These are phyloP conservation scores for Coleophora flavipennella DNA, from an alignment of 2,888 invertebrate genomes.

Conservation along the genomic window DNA sequence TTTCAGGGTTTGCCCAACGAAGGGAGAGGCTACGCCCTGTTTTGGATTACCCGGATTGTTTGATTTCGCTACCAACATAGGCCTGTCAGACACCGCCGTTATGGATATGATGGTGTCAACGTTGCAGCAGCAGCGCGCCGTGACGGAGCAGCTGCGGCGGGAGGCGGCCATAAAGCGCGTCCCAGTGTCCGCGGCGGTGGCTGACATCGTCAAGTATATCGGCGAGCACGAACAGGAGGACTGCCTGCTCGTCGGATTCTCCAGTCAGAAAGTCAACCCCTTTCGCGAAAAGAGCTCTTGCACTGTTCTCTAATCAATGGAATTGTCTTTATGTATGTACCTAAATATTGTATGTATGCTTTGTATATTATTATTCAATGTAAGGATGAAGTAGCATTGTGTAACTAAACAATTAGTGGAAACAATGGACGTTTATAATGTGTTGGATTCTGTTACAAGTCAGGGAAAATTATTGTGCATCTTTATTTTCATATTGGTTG, in stretches of 20 bases:
- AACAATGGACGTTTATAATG: slow-evolving; percentile 31
- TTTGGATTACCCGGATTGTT: slow-evolving; percentile 40
- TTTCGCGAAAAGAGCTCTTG: slow-evolving; percentile 95
- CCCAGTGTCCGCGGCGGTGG: slow-evolving; percentile 91
- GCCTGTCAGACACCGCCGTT: slow-evolving; percentile 90
- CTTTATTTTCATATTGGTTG: no score
- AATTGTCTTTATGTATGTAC: no score
- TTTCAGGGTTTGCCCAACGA: slow-evolving; percentile 11
- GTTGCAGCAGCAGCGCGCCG: slow-evolving; percentile 93
- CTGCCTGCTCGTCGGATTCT: slow-evolving; percentile 93
- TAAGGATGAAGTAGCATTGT: no score
- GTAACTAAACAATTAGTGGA: not conserved
- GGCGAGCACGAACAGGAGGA: slow-evolving; percentile 94
- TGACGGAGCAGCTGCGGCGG: slow-evolving; percentile 93
- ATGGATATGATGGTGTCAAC: slow-evolving; percentile 95
- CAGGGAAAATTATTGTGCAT: no score
- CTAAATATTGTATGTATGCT: no score
- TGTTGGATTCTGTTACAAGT: no score
- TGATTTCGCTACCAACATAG: slow-evolving; percentile 78
- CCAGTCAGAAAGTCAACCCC: slow-evolving; percentile 95
- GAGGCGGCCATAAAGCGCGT: slow-evolving; percentile 92
- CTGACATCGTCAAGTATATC: slow-evolving; percentile 92
- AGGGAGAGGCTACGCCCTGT: slow-evolving; percentile 62
- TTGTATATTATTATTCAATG: no score
- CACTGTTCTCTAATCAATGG: slow-evolving; percentile 86